phyloP scores from a whole-genome alignment of 2,888 invertebrate species.

The Hydroisotoma schaefferi region DNA sequence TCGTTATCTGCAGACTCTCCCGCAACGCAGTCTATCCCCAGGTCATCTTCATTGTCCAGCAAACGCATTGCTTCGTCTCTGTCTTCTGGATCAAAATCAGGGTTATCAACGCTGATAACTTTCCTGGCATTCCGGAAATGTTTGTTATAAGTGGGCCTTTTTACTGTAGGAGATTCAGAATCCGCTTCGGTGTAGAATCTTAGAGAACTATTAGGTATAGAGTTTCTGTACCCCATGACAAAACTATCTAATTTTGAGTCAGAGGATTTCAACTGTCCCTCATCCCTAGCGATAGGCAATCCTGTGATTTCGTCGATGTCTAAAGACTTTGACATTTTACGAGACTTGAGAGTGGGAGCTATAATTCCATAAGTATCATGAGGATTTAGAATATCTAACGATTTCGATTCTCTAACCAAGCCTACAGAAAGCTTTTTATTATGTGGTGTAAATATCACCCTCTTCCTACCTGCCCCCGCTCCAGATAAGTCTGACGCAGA shows the following conservation, averaged over 20 bases:
- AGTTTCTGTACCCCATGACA: conserved; percentile 1
- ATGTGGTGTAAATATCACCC: conserved; percentile 29
- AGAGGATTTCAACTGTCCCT: background rate
- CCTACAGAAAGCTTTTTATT: conserved; percentile 30
- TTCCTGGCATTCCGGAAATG: conserved; percentile 29
- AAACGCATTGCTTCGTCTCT: conserved; percentile 33
- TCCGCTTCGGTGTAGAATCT: background rate
- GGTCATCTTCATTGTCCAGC: conserved; percentile 13
- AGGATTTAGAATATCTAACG: conserved; percentile 61
- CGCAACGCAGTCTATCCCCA: conserved; percentile 4
- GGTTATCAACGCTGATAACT: conserved; percentile 26
- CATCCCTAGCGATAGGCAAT: conserved; percentile 1
- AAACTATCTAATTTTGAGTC: background rate
- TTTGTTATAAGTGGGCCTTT: conserved; percentile 37
- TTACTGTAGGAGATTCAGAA: conserved; percentile 11
- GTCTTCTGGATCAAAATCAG: conserved; percentile 34
- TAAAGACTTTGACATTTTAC: conserved; percentile 45
- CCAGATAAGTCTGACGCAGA: conserved; percentile 22
- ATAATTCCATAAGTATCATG: conserved; percentile 25
- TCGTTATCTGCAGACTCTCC: conserved; percentile 17
- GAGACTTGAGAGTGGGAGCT: conserved; percentile 26
- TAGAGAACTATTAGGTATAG: background rate
- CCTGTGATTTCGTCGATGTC: conserved; percentile 35
- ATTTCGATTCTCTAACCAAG: conserved; percentile 61
- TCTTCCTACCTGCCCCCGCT: conserved; percentile 21